Base-by-base conservation (phyloP, 1,140 invertebrate genomes). In the Tigriopus japonicus region DNA sequence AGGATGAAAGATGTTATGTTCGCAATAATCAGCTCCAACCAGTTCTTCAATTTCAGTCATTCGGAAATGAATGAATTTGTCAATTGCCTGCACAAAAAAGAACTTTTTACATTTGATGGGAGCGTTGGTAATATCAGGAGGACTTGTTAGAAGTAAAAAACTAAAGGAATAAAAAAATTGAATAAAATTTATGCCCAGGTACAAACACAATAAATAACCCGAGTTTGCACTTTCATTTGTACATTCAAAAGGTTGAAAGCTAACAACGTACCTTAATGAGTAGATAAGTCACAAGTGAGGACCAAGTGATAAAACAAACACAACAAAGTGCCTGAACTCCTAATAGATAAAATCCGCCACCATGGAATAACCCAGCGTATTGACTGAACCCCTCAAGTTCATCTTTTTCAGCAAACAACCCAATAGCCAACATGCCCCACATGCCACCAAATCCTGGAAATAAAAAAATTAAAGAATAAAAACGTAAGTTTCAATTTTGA, bases 371-470 rank as follows among this genome's bases (percentile, higher is more conserved):
- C 49, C 58, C 58, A 2, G n/a, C 43, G 42, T 86, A 86, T 51
- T 75, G 78, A 0, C 86, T 90, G 0, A 87, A 84, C 23, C 81
- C 74, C 64, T 90, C 74, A 0, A 87, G 81, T 52, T 78, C 69
- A 14, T 90, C 88, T 71, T 86, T 78, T 63, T 89, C 81, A n/a
- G 86, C 86, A 69, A 95, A 93, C 0, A 94, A 73, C 0, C 87
- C 89, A 6, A 94, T 87, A 0, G 87, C 84, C 12, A 94, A 64
- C 42, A 94, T 81, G 9, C 87, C 86, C 85, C 78, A 75, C 62
- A 78, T 66, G 12, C 76, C 76, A 62, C 70, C 74, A 41, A 71
- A 68, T 13, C 74, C 77, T 77, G 59, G 45, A 62, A 60, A 62
- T 19, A 40, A 45, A 35, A 15, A 52, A 7, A n/a, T n/a, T n/a